phyloP scores from a whole-genome alignment of 2,113 vertebrate genomes.

The Bostrychus sinensis region DNA sequence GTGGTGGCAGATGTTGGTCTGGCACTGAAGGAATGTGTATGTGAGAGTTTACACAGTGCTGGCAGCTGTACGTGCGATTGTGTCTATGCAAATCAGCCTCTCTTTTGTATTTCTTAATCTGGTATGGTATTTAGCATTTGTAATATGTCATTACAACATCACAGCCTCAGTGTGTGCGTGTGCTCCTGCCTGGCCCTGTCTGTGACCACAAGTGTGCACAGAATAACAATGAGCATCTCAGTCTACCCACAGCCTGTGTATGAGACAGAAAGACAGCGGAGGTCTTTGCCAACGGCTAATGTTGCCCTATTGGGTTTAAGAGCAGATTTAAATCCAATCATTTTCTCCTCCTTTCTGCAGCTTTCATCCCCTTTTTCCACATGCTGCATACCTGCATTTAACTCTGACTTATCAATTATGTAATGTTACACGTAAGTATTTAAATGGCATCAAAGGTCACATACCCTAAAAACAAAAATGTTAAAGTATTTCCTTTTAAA shows the following conservation, averaged over 20 bases:
- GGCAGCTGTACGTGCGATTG: constrained; percentile 23
- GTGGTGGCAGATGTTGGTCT: constrained; percentile 56
- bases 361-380: constrained; percentile 11
- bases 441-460: too few relatives aligned
- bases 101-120: constrained; percentile 64
- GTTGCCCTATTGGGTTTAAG: constrained; percentile 50
- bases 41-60: constrained; percentile 23
- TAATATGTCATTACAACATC: constrained; percentile 52
- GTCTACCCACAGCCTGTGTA: constrained; percentile 32
- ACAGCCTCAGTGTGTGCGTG: constrained; percentile 18
- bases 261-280: constrained; percentile 21
- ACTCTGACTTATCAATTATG: background rate
- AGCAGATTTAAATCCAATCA: constrained; percentile 46
- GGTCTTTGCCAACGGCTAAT: constrained; percentile 46
- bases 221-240: constrained; percentile 76
- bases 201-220: constrained; percentile 70
- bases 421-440: background rate
- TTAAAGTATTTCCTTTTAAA: too few relatives aligned
- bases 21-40: constrained; percentile 56
- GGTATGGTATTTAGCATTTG: constrained; percentile 62
- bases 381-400: background rate
- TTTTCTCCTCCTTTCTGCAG: constrained; percentile 5
- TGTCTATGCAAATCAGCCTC: constrained; percentile 42
- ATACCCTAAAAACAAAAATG: too few relatives aligned
- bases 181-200: constrained; percentile 58